These are phyloP conservation scores for Brachypteracias leptosomus DNA, from an alignment of 2,113 vertebrate species.

Conservation along the genomic window DNA sequence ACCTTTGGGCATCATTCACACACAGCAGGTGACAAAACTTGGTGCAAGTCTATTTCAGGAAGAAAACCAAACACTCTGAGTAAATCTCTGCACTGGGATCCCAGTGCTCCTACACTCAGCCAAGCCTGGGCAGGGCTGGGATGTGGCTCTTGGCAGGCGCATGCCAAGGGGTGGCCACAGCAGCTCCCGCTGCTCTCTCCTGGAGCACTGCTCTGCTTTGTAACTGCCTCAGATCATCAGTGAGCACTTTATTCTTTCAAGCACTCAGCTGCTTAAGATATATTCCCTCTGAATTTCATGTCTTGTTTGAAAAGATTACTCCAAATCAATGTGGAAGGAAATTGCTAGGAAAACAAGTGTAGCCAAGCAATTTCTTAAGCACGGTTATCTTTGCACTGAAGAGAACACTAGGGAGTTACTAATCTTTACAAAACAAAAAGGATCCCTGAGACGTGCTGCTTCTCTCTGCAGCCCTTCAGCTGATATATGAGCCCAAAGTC, in stretches of 20 bases:
- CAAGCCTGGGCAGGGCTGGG: neutral
- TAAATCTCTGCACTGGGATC: neutral
- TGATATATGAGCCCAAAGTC: conserved; percentile 12
- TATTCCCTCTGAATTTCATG: conserved; percentile 23
- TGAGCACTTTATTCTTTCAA: neutral
- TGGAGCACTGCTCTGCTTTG: neutral
- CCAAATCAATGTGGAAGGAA: conserved; percentile 43
- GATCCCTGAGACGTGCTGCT: neutral
- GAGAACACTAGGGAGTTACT: conserved; percentile 31
- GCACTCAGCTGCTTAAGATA: neutral
- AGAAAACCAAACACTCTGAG: neutral
- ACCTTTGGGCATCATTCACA: neutral
- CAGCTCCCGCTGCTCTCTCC: neutral
- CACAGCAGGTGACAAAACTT: neutral
- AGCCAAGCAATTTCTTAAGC: conserved; percentile 56
- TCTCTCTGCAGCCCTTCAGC: conserved; percentile 13
- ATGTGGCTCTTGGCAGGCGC: neutral
- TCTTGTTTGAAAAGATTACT: conserved; percentile 57
- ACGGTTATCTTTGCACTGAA: neutral
- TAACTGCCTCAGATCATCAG: neutral
- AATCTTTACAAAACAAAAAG: conserved; percentile 45
- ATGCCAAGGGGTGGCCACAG: neutral
- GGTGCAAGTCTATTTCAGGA: neutral
- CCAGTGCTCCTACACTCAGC: neutral
- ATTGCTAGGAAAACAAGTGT: conserved; percentile 37